Conservation (phyloP, 2,888 invertebrate species). For the Drosophila leonis region DNA sequence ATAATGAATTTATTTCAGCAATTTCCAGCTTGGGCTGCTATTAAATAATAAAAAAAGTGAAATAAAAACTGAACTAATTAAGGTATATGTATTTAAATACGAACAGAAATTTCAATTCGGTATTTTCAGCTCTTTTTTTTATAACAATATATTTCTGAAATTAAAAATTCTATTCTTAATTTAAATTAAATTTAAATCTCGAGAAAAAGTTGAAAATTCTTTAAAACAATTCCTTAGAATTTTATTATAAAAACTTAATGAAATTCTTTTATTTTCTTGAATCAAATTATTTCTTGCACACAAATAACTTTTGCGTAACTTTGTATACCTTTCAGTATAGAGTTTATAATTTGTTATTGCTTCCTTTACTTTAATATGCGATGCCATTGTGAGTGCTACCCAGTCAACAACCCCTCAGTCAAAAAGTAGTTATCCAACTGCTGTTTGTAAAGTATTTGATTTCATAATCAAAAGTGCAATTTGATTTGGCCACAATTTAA, state of each 20-base stretch:
- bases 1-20: too few relatives aligned
- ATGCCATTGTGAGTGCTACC: background rate
- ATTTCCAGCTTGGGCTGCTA: too few relatives aligned
- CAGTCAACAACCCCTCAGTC: background rate
- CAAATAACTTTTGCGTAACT: background rate
- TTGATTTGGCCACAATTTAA: slow-evolving; percentile 61
- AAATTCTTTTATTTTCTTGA: background rate
- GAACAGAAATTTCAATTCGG: too few relatives aligned
- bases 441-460: slow-evolving; percentile 53
- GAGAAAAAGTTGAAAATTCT: too few relatives aligned
- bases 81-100: too few relatives aligned
- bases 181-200: too few relatives aligned
- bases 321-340: background rate
- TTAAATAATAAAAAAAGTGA: too few relatives aligned
- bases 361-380: background rate
- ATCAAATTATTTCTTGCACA: too few relatives aligned
- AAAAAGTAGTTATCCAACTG: background rate
- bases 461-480: slow-evolving; percentile 64
- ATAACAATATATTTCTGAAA: too few relatives aligned
- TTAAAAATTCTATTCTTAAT: too few relatives aligned
- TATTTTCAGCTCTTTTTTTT: too few relatives aligned
- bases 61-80: too few relatives aligned
- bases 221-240: background rate
- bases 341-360: background rate
- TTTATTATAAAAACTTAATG: background rate